Conservation (phyloP, 1,140 invertebrate genomes). For the Cryptotermes secundus region DNA sequence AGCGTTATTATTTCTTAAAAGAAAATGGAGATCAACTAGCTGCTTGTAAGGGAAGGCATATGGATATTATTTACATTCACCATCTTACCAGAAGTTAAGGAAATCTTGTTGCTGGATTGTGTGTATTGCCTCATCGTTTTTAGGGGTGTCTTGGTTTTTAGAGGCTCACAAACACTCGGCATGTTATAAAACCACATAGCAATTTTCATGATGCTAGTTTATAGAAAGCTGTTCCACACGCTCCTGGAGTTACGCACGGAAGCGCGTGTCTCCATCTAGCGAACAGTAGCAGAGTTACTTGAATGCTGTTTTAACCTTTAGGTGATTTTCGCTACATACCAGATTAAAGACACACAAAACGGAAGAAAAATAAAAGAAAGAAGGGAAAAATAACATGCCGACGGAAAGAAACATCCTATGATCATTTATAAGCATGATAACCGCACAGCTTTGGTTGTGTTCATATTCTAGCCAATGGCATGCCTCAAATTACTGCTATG, state of each 20-base stretch:
- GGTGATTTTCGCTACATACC: slow-evolving; percentile 7
- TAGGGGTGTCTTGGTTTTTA: background rate
- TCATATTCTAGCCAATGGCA: slow-evolving; percentile 4
- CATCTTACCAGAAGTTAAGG: too few relatives aligned
- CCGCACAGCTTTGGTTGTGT: background rate
- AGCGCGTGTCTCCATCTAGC: background rate
- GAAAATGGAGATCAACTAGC: too few relatives aligned
- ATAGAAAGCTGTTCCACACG: background rate
- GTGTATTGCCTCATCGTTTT: background rate
- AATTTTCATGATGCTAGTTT: background rate
- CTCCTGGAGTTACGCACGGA: background rate
- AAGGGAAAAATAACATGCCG: background rate
- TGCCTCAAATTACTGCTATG: background rate
- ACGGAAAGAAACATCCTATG: background rate
- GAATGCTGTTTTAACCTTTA: background rate
- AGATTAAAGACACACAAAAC: background rate
- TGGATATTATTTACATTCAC: too few relatives aligned
- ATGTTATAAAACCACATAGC: slow-evolving; percentile 2
- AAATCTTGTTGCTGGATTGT: too few relatives aligned
- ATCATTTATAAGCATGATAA: background rate
- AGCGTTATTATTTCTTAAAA: too few relatives aligned
- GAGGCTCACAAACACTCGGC: background rate
- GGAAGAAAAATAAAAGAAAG: background rate
- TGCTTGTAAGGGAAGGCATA: too few relatives aligned
- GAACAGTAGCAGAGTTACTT: background rate